Percentiles rank a stretch among this genome's conserved stretches.
phyloP scores from a whole-genome alignment of 2,888 invertebrate species.

The Parthenolecanium corni region DNA sequence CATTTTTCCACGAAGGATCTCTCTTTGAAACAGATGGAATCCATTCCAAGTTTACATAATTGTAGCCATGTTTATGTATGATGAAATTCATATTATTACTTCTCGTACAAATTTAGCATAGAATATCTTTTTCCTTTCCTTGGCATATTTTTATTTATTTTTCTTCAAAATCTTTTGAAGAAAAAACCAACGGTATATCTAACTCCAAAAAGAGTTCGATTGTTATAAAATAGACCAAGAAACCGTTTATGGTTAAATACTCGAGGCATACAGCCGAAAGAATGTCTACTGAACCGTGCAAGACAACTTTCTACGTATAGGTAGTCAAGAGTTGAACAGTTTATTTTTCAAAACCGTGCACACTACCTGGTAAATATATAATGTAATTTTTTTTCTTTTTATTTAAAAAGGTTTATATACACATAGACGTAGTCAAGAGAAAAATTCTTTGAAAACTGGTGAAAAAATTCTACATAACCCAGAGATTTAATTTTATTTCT shows the following conservation, averaged over 20 bases:
- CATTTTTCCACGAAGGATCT: no score
- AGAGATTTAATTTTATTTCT: no score
- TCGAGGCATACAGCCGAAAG: constrained; percentile 1
- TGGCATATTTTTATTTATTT: no score
- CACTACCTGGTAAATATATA: not conserved
- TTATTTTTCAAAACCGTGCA: not conserved
- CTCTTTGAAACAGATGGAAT: no score
- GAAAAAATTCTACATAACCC: no score
- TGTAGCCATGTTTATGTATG: no score
- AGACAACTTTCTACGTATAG: not conserved
- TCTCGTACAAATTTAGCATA: no score
- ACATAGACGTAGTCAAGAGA: not conserved
- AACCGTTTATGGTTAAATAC: constrained; percentile 1
- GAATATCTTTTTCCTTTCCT: no score
- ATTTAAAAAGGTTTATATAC: not conserved
- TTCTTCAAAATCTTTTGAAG: no score
- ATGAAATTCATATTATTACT: no score
- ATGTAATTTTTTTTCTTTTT: not conserved
- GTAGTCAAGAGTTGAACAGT: not conserved
- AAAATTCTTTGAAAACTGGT: not conserved
- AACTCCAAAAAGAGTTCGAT: not conserved
- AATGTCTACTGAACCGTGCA: not conserved
- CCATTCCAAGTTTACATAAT: no score
- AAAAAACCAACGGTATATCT: not conserved
- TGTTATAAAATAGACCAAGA: not conserved